Evolutionary conservation across 2,113 vertebrate genomes (phyloP).

Genomic region (Entelurus aequoreus): DNA sequence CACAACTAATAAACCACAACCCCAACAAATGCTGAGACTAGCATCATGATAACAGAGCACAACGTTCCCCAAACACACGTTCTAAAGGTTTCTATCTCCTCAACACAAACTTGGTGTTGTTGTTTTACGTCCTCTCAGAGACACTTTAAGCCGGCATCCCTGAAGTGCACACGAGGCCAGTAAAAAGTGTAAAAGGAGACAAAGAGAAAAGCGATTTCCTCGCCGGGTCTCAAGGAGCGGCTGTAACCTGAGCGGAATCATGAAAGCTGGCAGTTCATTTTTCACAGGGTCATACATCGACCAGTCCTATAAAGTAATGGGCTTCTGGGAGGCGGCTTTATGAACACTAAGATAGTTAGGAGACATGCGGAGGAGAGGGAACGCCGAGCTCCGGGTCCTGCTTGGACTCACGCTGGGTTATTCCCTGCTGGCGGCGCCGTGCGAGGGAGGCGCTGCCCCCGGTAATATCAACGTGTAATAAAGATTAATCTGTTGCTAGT

Average conservation of each 20-base stretch:
- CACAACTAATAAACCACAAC: no score
- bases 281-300: constrained; percentile 79
- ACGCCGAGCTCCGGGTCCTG: constrained; percentile 69
- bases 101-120: constrained; percentile 16
- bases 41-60: no score
- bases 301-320: constrained; percentile 79
- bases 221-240: constrained; percentile 67
- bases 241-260: constrained; percentile 78
- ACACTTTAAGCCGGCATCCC: constrained; percentile 26
- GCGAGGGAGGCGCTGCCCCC: constrained; percentile 59
- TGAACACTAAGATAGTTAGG: constrained; percentile 81
- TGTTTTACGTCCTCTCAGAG: constrained; percentile 26
- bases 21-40: no score
- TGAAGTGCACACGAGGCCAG: constrained; percentile 57
- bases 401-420: constrained; percentile 69
- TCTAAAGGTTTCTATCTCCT: constrained; percentile 1
- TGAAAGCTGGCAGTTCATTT: constrained; percentile 82
- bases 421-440: constrained; percentile 65
- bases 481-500: constrained; percentile 81
- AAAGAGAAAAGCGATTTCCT: constrained; percentile 39
- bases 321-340: constrained; percentile 78
- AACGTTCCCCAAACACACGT: no score
- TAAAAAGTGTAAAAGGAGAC: constrained; percentile 38
- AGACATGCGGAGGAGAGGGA: constrained; percentile 75
- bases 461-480: constrained; percentile 80